phyloP scores from a whole-genome alignment of 2,888 invertebrate species.

The Diaphora mendica region DNA sequence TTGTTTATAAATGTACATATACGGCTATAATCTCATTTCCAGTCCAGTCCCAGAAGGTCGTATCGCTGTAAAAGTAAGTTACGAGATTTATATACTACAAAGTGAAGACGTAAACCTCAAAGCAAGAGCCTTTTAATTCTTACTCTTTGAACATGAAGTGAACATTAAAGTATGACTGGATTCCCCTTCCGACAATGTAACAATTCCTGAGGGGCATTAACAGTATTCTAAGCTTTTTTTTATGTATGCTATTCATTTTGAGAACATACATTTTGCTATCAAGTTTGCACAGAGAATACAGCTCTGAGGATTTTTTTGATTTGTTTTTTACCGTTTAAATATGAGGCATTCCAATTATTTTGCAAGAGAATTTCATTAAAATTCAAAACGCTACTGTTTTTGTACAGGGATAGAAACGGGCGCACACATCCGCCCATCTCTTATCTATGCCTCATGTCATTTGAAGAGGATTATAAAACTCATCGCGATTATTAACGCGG shows the following conservation, averaged over 20 bases:
- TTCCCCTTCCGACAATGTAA: not conserved
- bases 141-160: slow-evolving; percentile 1
- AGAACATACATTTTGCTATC: no score
- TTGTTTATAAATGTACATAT: not conserved
- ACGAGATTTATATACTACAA: slow-evolving; percentile 1
- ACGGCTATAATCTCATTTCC: not conserved
- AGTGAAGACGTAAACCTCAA: not conserved
- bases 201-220: not conserved
- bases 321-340: not conserved
- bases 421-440: not conserved
- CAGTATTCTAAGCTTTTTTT: not conserved
- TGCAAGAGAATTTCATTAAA: not conserved
- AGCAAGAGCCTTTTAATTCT: not conserved
- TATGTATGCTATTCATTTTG: not conserved
- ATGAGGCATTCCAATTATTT: not conserved
- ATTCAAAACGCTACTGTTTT: not conserved
- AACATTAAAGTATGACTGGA: not conserved
- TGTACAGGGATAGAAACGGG: not conserved
- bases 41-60: not conserved
- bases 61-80: not conserved
- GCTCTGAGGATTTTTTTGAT: not conserved
- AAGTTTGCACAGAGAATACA: not conserved
- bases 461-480: not conserved
- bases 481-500: no score
- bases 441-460: not conserved